Evolutionary conservation across 2,113 vertebrate genomes (phyloP).

Genomic region (Serilophus lunatus): DNA sequence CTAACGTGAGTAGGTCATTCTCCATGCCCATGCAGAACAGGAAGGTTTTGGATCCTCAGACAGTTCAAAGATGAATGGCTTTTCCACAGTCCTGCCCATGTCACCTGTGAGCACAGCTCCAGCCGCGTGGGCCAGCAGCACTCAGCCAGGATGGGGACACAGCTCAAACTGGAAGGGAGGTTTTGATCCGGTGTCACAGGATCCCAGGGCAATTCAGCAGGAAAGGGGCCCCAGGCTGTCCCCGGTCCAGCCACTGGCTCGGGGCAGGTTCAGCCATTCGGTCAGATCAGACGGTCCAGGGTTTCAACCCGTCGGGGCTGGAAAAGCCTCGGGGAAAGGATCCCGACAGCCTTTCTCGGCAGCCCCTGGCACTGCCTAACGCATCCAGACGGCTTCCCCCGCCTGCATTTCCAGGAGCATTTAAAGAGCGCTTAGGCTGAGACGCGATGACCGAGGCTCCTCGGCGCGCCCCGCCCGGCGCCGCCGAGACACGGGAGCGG

Average conservation of each 20-base stretch:
- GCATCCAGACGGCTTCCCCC: background rate
- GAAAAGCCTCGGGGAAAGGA: background rate
- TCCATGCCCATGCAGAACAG: rapidly evolving
- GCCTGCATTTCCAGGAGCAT: background rate
- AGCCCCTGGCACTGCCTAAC: background rate
- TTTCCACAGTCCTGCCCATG: background rate
- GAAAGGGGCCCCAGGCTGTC: background rate
- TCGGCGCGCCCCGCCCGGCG: background rate
- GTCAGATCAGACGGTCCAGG: background rate
- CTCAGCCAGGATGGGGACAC: background rate
- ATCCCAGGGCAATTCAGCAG: background rate
- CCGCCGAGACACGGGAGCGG: background rate
- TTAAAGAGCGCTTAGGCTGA: background rate
- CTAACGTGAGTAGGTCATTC: background rate
- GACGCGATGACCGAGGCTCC: background rate
- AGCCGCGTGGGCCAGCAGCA: background rate
- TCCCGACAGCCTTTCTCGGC: background rate
- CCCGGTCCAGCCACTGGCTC: background rate
- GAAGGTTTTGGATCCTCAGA: background rate
- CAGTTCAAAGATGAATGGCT: too few species aligned
- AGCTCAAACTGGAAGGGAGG: rapidly evolving
- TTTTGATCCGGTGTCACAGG: background rate
- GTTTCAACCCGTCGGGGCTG: background rate
- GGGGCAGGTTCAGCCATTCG: background rate
- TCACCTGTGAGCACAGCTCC: background rate